Percentiles rank a stretch among this genome's conserved stretches.
phyloP scores from a whole-genome alignment of 2,888 invertebrate genomes.

The Drosophila pseudotakahashii region DNA sequence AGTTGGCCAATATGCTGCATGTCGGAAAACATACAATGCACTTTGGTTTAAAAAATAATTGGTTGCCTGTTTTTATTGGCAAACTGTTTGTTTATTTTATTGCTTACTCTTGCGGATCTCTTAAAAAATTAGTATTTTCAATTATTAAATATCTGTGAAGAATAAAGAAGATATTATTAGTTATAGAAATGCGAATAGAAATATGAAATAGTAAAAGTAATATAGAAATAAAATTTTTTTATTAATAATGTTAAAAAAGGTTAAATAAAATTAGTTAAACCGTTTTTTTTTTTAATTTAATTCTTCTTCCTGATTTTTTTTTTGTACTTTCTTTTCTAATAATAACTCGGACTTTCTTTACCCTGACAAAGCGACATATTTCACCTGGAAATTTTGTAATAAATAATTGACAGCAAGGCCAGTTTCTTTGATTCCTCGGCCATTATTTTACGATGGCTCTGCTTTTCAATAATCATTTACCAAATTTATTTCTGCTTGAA shows the following conservation, averaged over 20 bases:
- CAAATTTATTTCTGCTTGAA: conserved; percentile 24
- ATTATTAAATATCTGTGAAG: not conserved
- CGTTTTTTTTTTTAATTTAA: too few relatives aligned
- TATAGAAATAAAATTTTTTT: too few relatives aligned
- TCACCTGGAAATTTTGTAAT: not conserved
- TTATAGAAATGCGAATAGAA: too few relatives aligned
- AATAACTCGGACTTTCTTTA: not conserved
- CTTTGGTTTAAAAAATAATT: conserved; percentile 9
- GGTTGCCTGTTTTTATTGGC: not conserved
- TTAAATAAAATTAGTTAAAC: too few relatives aligned
- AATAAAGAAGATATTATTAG: too few relatives aligned
- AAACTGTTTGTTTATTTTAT: not conserved
- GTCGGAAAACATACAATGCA: conserved; percentile 5
- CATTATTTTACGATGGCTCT: conserved; percentile 15
- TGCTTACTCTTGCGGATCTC: not conserved
- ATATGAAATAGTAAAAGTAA: too few relatives aligned
- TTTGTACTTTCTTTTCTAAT: not conserved
- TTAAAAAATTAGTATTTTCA: not conserved
- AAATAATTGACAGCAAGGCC: conserved; percentile 6
- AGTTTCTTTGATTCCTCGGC: conserved; percentile 9
- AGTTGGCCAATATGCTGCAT: conserved; percentile 25
- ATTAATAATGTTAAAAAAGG: too few relatives aligned
- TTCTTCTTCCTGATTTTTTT: too few relatives aligned
- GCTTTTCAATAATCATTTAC: conserved; percentile 18
- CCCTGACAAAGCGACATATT: not conserved